Evolutionary conservation across 1,140 invertebrate species (phyloP).

Genomic region (Diuraphis noxia): DNA sequence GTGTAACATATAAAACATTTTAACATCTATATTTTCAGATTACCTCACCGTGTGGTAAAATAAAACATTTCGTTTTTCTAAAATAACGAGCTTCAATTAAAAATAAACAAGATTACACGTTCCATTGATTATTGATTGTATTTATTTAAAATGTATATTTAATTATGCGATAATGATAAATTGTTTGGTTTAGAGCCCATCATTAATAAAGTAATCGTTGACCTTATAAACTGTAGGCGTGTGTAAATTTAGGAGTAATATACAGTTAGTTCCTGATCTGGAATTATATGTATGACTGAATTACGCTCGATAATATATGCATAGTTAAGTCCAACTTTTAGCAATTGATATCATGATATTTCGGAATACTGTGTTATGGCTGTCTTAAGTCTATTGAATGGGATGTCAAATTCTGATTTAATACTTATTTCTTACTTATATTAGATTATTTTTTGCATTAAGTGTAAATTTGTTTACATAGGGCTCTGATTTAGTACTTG

Average conservation of each 20-base stretch:
- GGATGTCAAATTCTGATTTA: background rate
- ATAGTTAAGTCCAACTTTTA: background rate
- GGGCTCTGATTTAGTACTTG: background rate
- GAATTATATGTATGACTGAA: too few relatives aligned
- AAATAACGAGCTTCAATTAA: background rate
- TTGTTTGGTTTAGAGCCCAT: background rate
- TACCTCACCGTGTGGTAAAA: background rate
- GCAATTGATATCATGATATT: background rate
- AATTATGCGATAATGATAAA: background rate
- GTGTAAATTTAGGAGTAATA: background rate
- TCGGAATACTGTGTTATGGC: background rate
- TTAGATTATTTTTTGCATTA: background rate
- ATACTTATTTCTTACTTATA: too few relatives aligned
- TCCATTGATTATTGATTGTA: background rate
- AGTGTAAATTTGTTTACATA: background rate
- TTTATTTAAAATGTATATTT: background rate
- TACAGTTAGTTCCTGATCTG: background rate
- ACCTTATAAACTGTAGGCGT: background rate
- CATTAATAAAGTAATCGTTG: background rate
- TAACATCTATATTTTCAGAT: background rate
- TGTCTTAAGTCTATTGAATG: background rate
- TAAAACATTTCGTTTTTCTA: background rate
- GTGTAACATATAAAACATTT: background rate
- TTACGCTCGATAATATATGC: too few relatives aligned
- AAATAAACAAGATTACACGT: background rate